Evolutionary conservation across 92 coral and sea anemone genomes (phyloP).

Genomic region (Phenganax stokvisi): DNA sequence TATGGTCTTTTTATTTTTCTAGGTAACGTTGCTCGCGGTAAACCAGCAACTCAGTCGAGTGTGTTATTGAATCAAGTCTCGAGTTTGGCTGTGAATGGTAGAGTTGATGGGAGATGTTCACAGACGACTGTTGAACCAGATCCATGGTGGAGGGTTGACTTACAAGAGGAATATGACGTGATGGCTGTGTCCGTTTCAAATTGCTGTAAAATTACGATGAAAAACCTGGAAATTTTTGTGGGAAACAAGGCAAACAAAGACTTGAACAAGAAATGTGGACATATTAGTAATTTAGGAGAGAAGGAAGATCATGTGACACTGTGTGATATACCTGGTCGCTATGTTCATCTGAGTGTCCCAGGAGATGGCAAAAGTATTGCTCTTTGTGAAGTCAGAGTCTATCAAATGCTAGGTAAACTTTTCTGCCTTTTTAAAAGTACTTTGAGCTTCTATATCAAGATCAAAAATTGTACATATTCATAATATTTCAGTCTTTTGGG

Average conservation of each 20-base stretch:
- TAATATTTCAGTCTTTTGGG: no score
- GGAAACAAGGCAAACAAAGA: background rate
- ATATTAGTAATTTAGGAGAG: background rate
- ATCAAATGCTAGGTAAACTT: constrained; percentile 26
- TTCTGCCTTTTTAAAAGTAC: no score
- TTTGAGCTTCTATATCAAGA: no score
- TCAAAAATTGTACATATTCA: no score
- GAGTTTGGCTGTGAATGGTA: constrained; percentile 24
- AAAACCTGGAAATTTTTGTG: constrained; percentile 15
- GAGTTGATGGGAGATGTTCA: constrained; percentile 20
- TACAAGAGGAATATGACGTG: background rate
- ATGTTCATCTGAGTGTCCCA: constrained; percentile 17
- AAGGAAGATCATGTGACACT: background rate
- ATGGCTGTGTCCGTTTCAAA: constrained; percentile 27
- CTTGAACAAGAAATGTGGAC: constrained; percentile 18
- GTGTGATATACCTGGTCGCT: constrained; percentile 25
- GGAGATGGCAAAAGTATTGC: constrained; percentile 18
- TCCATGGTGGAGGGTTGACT: constrained; percentile 40
- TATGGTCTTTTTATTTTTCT: background rate
- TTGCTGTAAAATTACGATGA: constrained; percentile 23
- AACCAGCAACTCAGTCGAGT: constrained; percentile 23
- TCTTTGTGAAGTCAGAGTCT: constrained; percentile 27
- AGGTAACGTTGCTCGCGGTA: constrained; percentile 37
- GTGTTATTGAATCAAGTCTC: background rate
- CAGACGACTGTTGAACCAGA: constrained; percentile 19